Base-by-base conservation (phyloP, 2,113 vertebrate species). In the Ctenomys sociabilis region DNA sequence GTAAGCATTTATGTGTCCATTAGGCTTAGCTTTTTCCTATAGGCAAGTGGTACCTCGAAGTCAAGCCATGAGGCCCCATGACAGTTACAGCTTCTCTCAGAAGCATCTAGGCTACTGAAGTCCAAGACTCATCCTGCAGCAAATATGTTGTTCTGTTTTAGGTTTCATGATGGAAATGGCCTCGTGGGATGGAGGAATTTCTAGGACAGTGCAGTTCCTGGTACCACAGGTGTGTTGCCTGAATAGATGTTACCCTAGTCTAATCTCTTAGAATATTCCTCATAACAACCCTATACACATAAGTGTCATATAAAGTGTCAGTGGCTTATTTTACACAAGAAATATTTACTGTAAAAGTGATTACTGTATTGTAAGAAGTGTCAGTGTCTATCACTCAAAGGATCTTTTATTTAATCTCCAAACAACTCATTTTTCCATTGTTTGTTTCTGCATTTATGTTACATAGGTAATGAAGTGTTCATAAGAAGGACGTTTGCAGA, bases 121-220 rank as follows among this genome's bases (percentile, higher is more conserved):
- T 63, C 22, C 61, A 40, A 9, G 82, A 22, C 63, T 66, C 49
- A 5, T 81, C 72, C 63, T 70, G 66, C 52, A 94, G 45, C 57
- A n/a, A 81, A 3, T 21, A 19, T 85, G 0, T 66, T 89, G 91
- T n/a, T 96, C 85, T 95, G 1, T 77, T 88, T 45, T 93, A 99
- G 99, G 99, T 90, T 99, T 99, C 98, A 99, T 99, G 99, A 99
- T 99, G 99, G 99, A 99, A 98, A 99, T 99, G 99, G 99, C 99
- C 32, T 99, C 99, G 0, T 99, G 99, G 99, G 99, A 99, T 80
- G 99, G 99, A 92, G 99, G 99, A 35, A 98, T 99, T 92, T 99
- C 99, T 63, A 99, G 99, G 75, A 99, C 99, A 1, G 99, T 99
- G 26, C 99, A 99, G 54, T 99, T 99, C 97, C 98, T 99, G 66